Conservation (phyloP, 2,113 vertebrate species). For the Ptychochromis oligacanthus region DNA sequence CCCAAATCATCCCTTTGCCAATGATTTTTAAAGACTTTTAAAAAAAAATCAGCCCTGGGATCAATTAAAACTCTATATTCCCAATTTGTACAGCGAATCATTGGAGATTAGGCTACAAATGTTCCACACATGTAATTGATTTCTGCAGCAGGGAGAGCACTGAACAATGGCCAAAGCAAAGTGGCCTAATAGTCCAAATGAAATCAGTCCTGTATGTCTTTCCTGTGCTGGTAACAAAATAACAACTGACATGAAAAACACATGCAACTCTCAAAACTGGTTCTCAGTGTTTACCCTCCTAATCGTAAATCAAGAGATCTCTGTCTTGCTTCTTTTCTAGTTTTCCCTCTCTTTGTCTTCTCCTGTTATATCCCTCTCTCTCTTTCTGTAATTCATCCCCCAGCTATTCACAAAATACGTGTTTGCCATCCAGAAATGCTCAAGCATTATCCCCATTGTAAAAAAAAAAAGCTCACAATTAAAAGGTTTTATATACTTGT, state of each 20-base stretch:
- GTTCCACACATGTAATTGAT: conserved; percentile 57
- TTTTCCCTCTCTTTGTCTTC: conserved; percentile 14
- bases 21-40: not conserved
- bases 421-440: conserved; percentile 43
- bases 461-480: conserved; percentile 53
- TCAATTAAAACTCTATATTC: conserved; percentile 34
- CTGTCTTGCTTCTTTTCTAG: conserved; percentile 10
- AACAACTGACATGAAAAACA: conserved; percentile 32
- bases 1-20: not conserved
- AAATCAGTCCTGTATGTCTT: conserved; percentile 40
- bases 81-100: conserved; percentile 60
- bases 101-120: conserved; percentile 54
- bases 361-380: conserved; percentile 30
- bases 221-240: conserved; percentile 25
- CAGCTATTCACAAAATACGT: conserved; percentile 70
- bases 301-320: conserved; percentile 1
- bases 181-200: conserved; percentile 27
- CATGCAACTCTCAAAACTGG: conserved; percentile 15
- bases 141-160: conserved; percentile 12
- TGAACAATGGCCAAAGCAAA: conserved; percentile 28
- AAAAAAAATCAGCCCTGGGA: conserved; percentile 19
- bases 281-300: not conserved
- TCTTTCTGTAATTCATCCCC: conserved; percentile 64
- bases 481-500: conserved; percentile 64
- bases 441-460: conserved; percentile 54